A percentile compares a stretch with the other conserved stretches of the same genome.
These are phyloP conservation scores for Congeria kusceri DNA, from an alignment of 2,888 invertebrate genomes.

Conservation along the genomic window DNA sequence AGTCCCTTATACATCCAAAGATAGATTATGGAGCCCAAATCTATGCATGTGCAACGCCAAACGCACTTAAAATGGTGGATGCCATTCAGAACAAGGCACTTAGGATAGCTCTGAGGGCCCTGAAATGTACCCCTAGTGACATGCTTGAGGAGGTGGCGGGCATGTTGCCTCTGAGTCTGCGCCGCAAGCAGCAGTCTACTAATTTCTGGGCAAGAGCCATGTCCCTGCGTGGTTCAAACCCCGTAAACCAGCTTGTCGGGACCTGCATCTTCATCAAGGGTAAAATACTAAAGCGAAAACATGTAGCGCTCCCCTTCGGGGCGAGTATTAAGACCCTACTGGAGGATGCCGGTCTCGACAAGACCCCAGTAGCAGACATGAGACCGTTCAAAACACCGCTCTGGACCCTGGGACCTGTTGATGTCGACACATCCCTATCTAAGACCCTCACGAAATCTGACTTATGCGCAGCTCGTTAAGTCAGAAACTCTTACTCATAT, in stretches of 20 bases:
- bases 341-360: not conserved
- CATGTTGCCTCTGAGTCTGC: not conserved
- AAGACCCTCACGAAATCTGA: slow-evolving; percentile 11
- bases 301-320: not conserved
- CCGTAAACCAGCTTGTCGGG: slow-evolving; percentile 8
- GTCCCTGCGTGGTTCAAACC: not conserved
- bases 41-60: not conserved
- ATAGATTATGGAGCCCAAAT: slow-evolving; percentile 20
- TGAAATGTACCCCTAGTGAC: not conserved
- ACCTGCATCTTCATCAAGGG: not conserved
- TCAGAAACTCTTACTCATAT: not conserved
- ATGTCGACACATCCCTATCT: slow-evolving; percentile 7
- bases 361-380: not conserved
- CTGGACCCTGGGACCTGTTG: not conserved
- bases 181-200: not conserved
- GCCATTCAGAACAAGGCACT: slow-evolving; percentile 7
- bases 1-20: slow-evolving; percentile 20
- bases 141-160: slow-evolving; percentile 16
- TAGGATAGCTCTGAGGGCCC: slow-evolving; percentile 13
- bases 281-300: not conserved
- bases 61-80: not conserved
- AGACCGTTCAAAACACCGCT: not conserved
- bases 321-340: not conserved
- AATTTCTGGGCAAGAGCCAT: slow-evolving; percentile 14
- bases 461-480: not conserved